These are phyloP conservation scores for Belgica antarctica DNA, from an alignment of 2,888 invertebrate genomes.

Conservation along the genomic window DNA sequence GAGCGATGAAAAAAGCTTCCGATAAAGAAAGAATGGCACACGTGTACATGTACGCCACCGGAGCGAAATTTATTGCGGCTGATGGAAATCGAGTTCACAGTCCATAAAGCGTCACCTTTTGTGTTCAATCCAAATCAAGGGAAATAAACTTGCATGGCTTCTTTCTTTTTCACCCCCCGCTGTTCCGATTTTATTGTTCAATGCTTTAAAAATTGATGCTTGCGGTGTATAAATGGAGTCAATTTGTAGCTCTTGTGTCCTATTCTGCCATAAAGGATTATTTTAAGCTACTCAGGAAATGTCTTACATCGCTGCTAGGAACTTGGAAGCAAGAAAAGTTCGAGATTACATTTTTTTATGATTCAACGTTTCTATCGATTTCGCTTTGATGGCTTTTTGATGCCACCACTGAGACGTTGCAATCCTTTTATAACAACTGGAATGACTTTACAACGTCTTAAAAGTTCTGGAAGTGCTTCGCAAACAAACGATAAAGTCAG, in stretches of 20 bases:
- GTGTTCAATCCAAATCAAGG: no score
- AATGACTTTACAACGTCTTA: not conserved
- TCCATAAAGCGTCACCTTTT: constrained; percentile 1
- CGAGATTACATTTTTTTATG: no score
- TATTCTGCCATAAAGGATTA: not conserved
- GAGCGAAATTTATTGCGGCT: not conserved
- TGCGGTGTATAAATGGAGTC: not conserved
- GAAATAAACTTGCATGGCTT: not conserved
- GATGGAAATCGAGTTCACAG: not conserved
- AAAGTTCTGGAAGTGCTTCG: not conserved
- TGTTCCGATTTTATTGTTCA: not conserved
- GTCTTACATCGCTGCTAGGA: not conserved
- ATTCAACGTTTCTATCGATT: no score
- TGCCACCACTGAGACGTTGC: not conserved
- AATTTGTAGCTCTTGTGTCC: not conserved
- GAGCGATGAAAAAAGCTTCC: no score
- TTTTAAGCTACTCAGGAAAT: not conserved
- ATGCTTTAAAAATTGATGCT: constrained; percentile 6
- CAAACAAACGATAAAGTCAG: not conserved
- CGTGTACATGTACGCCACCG: no score
- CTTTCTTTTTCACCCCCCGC: no score
- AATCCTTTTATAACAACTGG: not conserved
- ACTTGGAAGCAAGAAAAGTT: not conserved
- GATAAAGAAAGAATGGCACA: no score
- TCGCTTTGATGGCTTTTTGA: not conserved